phyloP scores from a whole-genome alignment of 2,113 vertebrate genomes.

The Prochilodus magdalenae region DNA sequence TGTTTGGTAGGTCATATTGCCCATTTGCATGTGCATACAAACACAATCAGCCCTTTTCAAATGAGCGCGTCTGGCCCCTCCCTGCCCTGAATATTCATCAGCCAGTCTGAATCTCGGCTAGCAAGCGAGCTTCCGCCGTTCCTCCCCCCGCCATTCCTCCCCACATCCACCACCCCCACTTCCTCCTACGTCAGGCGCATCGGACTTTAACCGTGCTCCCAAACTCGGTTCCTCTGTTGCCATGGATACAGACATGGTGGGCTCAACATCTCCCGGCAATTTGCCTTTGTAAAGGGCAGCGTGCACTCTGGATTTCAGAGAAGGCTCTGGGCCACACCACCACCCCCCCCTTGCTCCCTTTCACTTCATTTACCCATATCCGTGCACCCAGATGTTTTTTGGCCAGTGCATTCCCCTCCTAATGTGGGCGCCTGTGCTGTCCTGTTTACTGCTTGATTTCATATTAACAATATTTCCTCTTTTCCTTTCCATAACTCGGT shows the following conservation, averaged over 20 bases:
- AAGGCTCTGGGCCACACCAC: constrained; percentile 34
- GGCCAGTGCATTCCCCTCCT: neutral
- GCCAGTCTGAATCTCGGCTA: neutral
- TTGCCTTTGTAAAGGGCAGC: constrained; percentile 79
- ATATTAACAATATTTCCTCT: neutral
- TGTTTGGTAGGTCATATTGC: neutral
- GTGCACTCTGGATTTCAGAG: constrained; percentile 68
- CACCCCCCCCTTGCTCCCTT: neutral
- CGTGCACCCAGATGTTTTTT: neutral
- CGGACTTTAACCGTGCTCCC: constrained; percentile 67
- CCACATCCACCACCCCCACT: constrained; percentile 34
- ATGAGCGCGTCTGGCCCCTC: constrained; percentile 6
- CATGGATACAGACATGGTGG: constrained; percentile 79
- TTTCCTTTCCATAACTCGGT: neutral
- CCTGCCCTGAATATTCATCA: neutral
- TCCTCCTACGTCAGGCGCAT: constrained; percentile 64
- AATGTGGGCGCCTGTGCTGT: neutral
- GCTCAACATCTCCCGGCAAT: constrained; percentile 73
- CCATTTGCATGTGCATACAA: constrained; percentile 7
- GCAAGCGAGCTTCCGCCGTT: neutral
- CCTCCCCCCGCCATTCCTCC: constrained; percentile 30
- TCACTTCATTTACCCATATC: neutral
- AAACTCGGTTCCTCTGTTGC: constrained; percentile 75
- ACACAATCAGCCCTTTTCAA: neutral
- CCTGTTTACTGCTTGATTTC: neutral